Conservation (phyloP, 2,113 vertebrate genomes). For the Bufo gargarizans region DNA sequence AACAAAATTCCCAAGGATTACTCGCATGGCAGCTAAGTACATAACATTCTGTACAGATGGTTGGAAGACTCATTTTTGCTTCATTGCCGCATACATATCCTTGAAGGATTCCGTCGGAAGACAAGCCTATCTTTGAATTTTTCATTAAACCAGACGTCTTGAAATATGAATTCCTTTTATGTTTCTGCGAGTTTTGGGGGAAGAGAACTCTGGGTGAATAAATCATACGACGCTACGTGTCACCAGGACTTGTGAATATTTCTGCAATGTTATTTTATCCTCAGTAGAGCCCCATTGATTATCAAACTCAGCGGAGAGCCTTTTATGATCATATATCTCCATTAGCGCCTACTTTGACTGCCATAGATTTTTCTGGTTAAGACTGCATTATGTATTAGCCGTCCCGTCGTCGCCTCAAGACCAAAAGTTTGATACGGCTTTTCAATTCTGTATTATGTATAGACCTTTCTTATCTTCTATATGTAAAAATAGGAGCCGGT, state of each 20-base stretch:
- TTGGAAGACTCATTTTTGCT: constrained; percentile 84
- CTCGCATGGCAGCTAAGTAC: constrained; percentile 86
- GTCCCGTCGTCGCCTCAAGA: constrained; percentile 90
- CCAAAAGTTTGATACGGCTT: constrained; percentile 81
- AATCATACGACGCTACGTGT: constrained; percentile 83
- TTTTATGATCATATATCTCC: constrained; percentile 99
- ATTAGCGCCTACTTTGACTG: constrained; percentile 96
- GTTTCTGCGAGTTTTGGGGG: constrained; percentile 87
- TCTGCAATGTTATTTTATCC: constrained; percentile 93
- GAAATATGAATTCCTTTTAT: constrained; percentile 96
- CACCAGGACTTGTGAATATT: constrained; percentile 91
- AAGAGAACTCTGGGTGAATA: constrained; percentile 87
- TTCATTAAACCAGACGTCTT: constrained; percentile 91
- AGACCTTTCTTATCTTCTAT: constrained; percentile 91
- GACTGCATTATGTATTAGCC: constrained; percentile 96
- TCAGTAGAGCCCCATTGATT: constrained; percentile 96
- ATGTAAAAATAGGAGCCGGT: constrained; percentile 86
- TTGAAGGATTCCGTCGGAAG: constrained; percentile 81
- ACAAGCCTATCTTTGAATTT: constrained; percentile 83
- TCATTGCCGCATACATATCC: constrained; percentile 75
- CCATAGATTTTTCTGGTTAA: constrained; percentile 98
- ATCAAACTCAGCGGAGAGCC: constrained; percentile 97
- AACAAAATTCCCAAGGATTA: constrained; percentile 86
- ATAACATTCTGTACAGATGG: constrained; percentile 80
- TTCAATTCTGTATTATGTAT: constrained; percentile 88